Base-by-base conservation (phyloP, 2,888 invertebrate genomes). In the Serripes groenlandicus region DNA sequence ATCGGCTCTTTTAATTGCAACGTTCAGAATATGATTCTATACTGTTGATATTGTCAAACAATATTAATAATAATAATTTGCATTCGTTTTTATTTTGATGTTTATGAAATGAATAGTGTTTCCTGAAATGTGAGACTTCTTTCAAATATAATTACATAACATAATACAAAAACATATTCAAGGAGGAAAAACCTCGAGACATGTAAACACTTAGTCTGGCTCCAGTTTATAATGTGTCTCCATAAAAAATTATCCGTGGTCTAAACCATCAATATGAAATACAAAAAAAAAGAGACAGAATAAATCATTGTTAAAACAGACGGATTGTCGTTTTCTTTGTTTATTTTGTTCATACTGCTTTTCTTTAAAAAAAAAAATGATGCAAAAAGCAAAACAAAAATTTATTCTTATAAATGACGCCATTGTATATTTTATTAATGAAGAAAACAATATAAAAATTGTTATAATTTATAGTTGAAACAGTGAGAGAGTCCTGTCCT, bases 161-260 rank as follows among this genome's bases (percentile, higher is more conserved):
- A 64, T 42, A 66, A 37, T 30, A 42, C 28, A 23, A 4, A 35
- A 35, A 42, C 37, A 62, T 34, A 15, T 34, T 62, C 62, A 28
- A 62, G 32, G 21, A 35, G 66, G 66, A 56, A 66, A 32, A 32
- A 66, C 23, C 26, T 4, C 18, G 37, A 66, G 42, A 66, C 42
- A 66, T 42, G 28, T 42, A 66, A 66, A 37, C 26, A 28, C 66
- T 66, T 66, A 66, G 66, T 66, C 66, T 66, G 66, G 66, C 66
- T 66, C 66, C 42, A 66, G 66, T n/a, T 66, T 42, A 66, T 34
- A 66, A 35, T 42, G 26, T 66, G 66, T 66, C 66, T 66, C 62
- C 15, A 62, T 62, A 62, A 62, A 62, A 32, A 62, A 34, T 32
- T 62, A 62, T 34, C 34, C 62, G 34, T 3, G 62, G n/a, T 35